Evolutionary conservation across 2,797 vertebrate species (phyloP).

Genomic region (Scomberomorus guttatus): DNA sequence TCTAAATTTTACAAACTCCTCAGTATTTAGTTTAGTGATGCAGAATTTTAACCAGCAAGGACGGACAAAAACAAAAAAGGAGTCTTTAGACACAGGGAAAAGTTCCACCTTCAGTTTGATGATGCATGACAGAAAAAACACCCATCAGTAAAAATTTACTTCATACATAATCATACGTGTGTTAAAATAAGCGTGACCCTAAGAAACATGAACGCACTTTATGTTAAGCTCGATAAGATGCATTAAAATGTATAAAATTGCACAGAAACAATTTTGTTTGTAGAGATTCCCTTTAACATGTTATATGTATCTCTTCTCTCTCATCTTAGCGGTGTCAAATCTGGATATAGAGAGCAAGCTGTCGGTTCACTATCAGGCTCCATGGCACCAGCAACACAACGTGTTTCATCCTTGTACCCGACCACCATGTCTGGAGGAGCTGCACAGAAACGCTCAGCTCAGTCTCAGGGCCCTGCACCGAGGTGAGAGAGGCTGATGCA

Average conservation of each 20-base stretch:
- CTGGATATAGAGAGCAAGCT: constrained; percentile 96
- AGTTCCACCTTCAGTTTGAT: too few relatives aligned
- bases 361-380: constrained; percentile 92
- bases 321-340: constrained; percentile 93
- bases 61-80: too few relatives aligned
- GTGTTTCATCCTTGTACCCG: constrained; percentile 93
- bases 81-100: too few relatives aligned
- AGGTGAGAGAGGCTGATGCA: constrained; percentile 81
- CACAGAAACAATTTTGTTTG: not conserved
- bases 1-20: too few relatives aligned
- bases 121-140: too few relatives aligned
- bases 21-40: too few relatives aligned
- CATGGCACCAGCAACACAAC: constrained; percentile 96
- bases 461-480: constrained; percentile 91
- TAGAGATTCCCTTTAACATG: constrained; percentile 10
- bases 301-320: constrained; percentile 33
- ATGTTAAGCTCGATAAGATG: not conserved
- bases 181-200: too few relatives aligned
- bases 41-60: too few relatives aligned
- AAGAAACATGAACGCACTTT: not conserved
- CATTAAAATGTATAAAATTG: not conserved
- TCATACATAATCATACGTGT: too few relatives aligned
- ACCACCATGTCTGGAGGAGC: constrained; percentile 93
- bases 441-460: constrained; percentile 93
- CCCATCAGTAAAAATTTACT: too few relatives aligned